Conservation (phyloP, 1,140 invertebrate species). For the Colletes gigas region DNA sequence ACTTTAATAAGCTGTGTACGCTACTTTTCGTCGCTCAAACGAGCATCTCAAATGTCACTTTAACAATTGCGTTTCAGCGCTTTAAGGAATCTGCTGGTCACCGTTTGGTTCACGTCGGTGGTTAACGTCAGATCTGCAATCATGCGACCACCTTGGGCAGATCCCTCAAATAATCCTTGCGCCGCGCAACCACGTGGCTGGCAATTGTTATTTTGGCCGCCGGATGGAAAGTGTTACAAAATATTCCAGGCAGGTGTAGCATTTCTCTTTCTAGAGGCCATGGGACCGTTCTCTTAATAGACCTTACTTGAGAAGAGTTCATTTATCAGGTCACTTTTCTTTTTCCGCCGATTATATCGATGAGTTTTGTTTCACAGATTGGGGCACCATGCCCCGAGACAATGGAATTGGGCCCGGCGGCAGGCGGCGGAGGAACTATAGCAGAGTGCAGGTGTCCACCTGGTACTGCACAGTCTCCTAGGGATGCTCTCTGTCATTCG, state of each 20-base stretch:
- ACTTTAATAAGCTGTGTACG: no score
- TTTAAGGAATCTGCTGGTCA: constrained; percentile 62
- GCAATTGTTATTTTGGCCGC: constrained; percentile 92
- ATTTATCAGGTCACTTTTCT: neutral
- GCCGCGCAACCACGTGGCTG: constrained; percentile 88
- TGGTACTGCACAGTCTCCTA: constrained; percentile 84
- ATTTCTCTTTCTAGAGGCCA: constrained; percentile 27
- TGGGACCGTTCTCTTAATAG: neutral
- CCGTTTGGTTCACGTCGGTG: constrained; percentile 62
- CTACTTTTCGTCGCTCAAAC: no score
- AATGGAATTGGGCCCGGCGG: constrained; percentile 88
- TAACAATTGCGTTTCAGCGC: constrained; percentile 57
- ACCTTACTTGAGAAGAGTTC: neutral
- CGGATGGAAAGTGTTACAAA: constrained; percentile 91
- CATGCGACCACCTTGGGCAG: constrained; percentile 91
- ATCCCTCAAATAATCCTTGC: constrained; percentile 90
- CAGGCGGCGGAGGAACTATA: constrained; percentile 82
- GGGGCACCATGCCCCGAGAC: constrained; percentile 90
- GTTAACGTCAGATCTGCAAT: constrained; percentile 81
- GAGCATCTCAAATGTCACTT: neutral
- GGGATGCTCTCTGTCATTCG: constrained; percentile 84
- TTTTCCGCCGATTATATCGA: neutral
- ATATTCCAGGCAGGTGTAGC: constrained; percentile 86
- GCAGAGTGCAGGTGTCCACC: constrained; percentile 91
- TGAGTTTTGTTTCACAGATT: constrained; percentile 79